Evolutionary conservation across 1,140 invertebrate genomes (phyloP).

Genomic region (Caenorhabditis remanei): DNA sequence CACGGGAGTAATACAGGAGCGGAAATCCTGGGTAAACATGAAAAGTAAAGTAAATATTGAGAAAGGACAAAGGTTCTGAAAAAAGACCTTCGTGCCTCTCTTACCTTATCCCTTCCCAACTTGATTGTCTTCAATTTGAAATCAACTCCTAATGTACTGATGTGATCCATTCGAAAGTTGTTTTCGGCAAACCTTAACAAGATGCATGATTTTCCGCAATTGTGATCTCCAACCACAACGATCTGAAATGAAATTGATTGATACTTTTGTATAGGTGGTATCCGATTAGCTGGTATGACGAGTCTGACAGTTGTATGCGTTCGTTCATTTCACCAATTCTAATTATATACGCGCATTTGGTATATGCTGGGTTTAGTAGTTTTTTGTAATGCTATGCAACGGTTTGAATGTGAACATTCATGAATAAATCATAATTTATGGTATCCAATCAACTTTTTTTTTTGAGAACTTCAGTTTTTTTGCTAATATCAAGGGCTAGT

Average conservation of each 20-base stretch:
- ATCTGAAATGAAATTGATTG: constrained; percentile 65
- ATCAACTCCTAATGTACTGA: constrained; percentile 76
- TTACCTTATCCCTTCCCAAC: constrained; percentile 74
- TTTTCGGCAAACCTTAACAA: constrained; percentile 76
- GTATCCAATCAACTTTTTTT: too few relatives aligned
- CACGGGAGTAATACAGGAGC: not conserved
- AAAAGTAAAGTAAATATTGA: constrained; percentile 7
- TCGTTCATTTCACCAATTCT: not conserved
- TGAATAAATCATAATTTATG: too few relatives aligned
- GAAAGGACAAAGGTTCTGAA: constrained; percentile 26
- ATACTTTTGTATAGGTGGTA: constrained; percentile 24
- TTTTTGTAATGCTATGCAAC: not conserved
- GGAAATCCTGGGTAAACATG: not conserved
- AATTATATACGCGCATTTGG: constrained; percentile 7
- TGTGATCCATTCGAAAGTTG: constrained; percentile 75
- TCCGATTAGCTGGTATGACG: constrained; percentile 14
- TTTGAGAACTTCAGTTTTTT: not conserved
- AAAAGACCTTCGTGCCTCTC: constrained; percentile 10
- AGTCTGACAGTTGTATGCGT: not conserved
- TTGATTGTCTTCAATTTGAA: constrained; percentile 78
- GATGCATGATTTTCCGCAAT: constrained; percentile 77
- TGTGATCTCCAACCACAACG: constrained; percentile 77
- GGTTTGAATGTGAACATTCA: not conserved
- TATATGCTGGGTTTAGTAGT: not conserved
- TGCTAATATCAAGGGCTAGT: not conserved